These are phyloP conservation scores for Poecilus cupreus DNA, from an alignment of 2,888 invertebrate genomes.

Conservation along the genomic window DNA sequence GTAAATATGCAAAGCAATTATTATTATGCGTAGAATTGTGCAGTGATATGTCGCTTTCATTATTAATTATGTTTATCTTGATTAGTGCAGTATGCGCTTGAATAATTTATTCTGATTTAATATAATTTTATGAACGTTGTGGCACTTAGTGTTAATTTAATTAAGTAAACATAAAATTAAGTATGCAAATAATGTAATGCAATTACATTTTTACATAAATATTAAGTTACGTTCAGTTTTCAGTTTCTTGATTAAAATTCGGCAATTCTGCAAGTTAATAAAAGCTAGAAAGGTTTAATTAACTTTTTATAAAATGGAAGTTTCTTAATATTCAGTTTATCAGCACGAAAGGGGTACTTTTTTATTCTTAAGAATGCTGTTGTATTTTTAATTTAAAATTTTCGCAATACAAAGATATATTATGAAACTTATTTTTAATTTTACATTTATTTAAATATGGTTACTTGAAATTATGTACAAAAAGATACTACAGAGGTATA, in stretches of 20 bases:
- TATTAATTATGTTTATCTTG: constrained; percentile 19
- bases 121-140: neutral
- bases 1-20: neutral
- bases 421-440: too few relatives aligned
- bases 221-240: constrained; percentile 19
- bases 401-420: neutral
- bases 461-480: too few relatives aligned
- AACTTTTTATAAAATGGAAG: constrained; percentile 10
- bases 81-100: neutral
- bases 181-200: neutral
- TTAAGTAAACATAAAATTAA: constrained; percentile 6
- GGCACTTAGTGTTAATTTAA: constrained; percentile 8
- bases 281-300: constrained; percentile 27
- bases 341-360: neutral
- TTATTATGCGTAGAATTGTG: neutral
- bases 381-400: neutral
- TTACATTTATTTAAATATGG: too few relatives aligned
- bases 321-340: neutral
- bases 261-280: constrained; percentile 6
- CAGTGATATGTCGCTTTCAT: constrained; percentile 19
- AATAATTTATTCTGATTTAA: constrained; percentile 27
- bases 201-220: constrained; percentile 1
- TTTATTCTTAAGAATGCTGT: neutral
- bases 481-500: too few relatives aligned
- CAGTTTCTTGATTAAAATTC: constrained; percentile 33